Percentiles rank a stretch among this genome's conserved stretches.
These are phyloP conservation scores for Pectinophora gossypiella DNA, from an alignment of 1,140 invertebrate species.

Conservation along the genomic window DNA sequence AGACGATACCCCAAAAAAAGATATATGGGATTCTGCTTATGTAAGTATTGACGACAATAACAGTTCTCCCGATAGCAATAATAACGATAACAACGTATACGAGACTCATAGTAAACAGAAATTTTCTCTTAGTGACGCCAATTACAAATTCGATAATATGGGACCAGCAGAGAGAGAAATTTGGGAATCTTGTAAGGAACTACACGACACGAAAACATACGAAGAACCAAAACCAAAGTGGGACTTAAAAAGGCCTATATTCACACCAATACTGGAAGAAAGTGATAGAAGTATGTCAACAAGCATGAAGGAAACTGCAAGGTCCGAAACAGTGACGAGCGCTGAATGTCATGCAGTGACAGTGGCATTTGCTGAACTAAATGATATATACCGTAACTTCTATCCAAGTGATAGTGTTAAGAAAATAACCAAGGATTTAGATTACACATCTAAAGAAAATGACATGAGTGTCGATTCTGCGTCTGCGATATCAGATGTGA, in stretches of 20 bases:
- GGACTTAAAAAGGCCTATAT: conserved; percentile 43
- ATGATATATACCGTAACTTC: conserved; percentile 54
- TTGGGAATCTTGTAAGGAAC: conserved; percentile 48
- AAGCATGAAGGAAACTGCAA: conserved; percentile 34
- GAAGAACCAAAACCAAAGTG: conserved; percentile 37
- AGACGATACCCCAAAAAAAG: conserved; percentile 47
- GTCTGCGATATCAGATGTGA: conserved; percentile 73
- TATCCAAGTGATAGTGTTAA: conserved; percentile 33
- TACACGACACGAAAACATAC: conserved; percentile 21
- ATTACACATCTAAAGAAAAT: conserved; percentile 4
- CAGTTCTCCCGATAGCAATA: conserved; percentile 55
- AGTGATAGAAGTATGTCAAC: conserved; percentile 45
- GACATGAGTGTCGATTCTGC: conserved; percentile 64
- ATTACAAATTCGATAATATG: conserved; percentile 36
- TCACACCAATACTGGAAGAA: conserved; percentile 64
- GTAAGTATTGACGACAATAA: conserved; percentile 72
- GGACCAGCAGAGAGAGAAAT: conserved; percentile 61
- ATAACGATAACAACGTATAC: conserved; percentile 38
- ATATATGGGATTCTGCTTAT: conserved; percentile 72
- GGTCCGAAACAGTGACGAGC: conserved; percentile 23
- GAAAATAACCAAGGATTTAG: neutral
- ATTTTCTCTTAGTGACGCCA: conserved; percentile 37
- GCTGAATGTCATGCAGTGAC: conserved; percentile 55
- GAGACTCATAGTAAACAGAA: conserved; percentile 42
- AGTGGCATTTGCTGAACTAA: conserved; percentile 63